A percentile compares a stretch with the other conserved stretches of the same genome.
Conservation (phyloP, 2,113 vertebrate genomes). For the Cochlearius cochlearius region DNA sequence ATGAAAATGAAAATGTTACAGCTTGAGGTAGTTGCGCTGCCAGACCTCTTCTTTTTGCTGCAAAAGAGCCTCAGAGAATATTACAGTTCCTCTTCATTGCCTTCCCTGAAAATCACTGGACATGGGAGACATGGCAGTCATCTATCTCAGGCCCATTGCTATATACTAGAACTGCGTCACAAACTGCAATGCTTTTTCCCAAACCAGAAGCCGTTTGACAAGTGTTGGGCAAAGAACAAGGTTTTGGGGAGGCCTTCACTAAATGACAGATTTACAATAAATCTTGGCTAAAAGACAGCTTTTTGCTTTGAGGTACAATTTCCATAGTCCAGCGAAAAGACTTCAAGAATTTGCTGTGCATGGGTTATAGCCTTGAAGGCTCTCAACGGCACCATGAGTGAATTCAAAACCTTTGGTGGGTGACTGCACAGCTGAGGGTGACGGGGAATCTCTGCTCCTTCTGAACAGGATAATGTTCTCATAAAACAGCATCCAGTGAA, state of each 20-base stretch:
- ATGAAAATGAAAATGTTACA: not conserved
- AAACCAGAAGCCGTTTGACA: not conserved
- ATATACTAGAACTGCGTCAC: not conserved
- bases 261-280: not conserved
- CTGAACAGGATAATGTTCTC: not conserved
- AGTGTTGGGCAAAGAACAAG: not conserved
- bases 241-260: not conserved
- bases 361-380: not conserved
- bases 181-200: not conserved
- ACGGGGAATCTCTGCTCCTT: not conserved
- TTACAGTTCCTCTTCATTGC: not conserved
- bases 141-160: not conserved
- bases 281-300: not conserved
- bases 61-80: not conserved
- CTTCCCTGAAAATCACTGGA: not conserved
- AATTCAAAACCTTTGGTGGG: not conserved
- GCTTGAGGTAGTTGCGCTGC: not conserved
- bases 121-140: not conserved
- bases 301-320: not conserved
- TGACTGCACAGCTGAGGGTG: not conserved
- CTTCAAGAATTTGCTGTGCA: not conserved
- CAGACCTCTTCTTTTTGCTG: not conserved
- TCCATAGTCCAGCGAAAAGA: not conserved
- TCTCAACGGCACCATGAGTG: not conserved
- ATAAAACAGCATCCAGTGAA: not conserved